Conservation (phyloP, 2,113 vertebrate species). For the Cisticola juncidis region DNA sequence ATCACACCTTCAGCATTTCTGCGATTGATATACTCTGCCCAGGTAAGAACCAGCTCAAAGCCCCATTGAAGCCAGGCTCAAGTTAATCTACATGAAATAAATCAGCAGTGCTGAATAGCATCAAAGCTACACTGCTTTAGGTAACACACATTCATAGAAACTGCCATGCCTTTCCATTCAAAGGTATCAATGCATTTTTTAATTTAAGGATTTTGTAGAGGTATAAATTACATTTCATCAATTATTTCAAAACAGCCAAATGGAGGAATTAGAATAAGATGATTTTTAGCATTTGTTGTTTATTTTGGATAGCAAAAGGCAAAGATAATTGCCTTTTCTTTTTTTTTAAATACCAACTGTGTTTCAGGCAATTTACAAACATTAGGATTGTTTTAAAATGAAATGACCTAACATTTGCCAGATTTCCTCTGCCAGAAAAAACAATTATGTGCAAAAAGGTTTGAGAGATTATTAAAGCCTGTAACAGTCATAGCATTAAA, state of each 20-base stretch:
- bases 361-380: constrained; percentile 22
- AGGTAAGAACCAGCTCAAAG: neutral
- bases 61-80: neutral
- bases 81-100: neutral
- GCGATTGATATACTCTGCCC: neutral
- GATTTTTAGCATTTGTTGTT: constrained; percentile 10
- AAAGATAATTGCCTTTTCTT: neutral
- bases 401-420: constrained; percentile 1
- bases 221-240: neutral
- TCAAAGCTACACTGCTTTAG: neutral
- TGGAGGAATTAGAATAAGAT: neutral
- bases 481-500: neutral
- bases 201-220: neutral
- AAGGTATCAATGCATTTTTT: neutral
- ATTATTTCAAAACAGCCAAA: neutral
- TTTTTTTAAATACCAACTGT: neutral
- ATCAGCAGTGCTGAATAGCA: neutral
- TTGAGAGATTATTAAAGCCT: neutral
- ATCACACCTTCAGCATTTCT: neutral
- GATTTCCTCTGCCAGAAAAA: constrained; percentile 4
- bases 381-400: neutral
- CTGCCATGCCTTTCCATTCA: neutral
- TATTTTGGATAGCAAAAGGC: neutral
- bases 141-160: neutral
- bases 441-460: neutral